Conservation (phyloP, 2,888 invertebrate species). For the Cryptosula pallasiana region DNA sequence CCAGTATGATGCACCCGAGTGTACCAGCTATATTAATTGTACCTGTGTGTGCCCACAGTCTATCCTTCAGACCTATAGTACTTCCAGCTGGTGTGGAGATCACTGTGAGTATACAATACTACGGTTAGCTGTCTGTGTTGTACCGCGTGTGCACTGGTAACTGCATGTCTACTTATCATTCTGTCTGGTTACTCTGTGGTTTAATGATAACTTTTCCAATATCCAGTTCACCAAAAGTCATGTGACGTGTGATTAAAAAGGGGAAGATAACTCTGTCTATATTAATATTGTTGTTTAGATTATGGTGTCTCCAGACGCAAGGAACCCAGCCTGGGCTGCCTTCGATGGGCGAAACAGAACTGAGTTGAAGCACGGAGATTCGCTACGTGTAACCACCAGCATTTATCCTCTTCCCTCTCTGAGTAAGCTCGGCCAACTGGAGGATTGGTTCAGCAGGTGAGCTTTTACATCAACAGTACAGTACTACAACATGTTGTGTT, state of each 20-base stretch:
- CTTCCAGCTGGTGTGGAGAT: slow-evolving; percentile 91
- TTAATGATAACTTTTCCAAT: no score
- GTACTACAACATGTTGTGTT: no score
- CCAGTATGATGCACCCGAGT: slow-evolving; percentile 95
- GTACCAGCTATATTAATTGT: slow-evolving; percentile 96
- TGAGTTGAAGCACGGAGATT: slow-evolving; percentile 76
- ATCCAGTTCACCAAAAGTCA: no score
- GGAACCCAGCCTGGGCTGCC: slow-evolving; percentile 93
- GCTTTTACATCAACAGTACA: no score
- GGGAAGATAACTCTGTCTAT: no score
- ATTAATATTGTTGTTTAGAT: slow-evolving; percentile 65
- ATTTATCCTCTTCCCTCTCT: slow-evolving; percentile 94
- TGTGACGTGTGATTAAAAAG: no score
- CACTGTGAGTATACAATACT: slow-evolving; percentile 46
- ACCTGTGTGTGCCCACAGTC: slow-evolving; percentile 93
- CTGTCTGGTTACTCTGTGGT: no score
- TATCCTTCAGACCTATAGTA: slow-evolving; percentile 93
- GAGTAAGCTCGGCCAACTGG: slow-evolving; percentile 90
- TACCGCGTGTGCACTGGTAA: no score
- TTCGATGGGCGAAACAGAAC: slow-evolving; percentile 93
- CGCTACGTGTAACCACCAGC: slow-evolving; percentile 84
- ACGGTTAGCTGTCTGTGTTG: no score
- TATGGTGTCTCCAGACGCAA: slow-evolving; percentile 68
- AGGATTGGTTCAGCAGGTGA: slow-evolving; percentile 82
- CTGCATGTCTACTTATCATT: no score